Evolutionary conservation across 2,888 invertebrate species (phyloP), one percentile per base, ranked within the genome.

Genomic region (Eilema griseolum): DNA sequence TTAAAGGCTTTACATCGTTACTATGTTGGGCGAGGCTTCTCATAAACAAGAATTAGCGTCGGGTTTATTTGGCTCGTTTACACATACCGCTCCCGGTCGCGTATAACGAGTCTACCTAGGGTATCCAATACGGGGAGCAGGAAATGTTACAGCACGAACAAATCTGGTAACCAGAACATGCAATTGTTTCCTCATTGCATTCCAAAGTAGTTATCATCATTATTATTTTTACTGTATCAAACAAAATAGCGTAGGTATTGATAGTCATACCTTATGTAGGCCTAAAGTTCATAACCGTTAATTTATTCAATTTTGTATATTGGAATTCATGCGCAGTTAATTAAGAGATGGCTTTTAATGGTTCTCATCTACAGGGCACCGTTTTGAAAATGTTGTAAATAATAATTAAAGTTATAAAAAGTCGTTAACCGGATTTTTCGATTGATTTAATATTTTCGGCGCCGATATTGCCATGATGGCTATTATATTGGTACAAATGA

Each of bases 31-130:
- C 88, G 85, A 90, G 89, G 88, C 86, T 87, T 77, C 88, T 92
- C 93, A 93, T 95, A 95, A 95, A 95, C 91, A 91, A 93, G 95
- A 93, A 94, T 95, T 94, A 95, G 92, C 91, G 92, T 92, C 93
- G 89, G 87, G 90, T 89, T 88, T 86, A 90, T 88, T 91, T 88
- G 88, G 89, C 90, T 93, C 93, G 94, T 94, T 94, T 94, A 94
- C 95, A 94, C 93, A 93, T 92, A 92, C 93, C 92, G 91, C 91
- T 90, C 90, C 90, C 86, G 90, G 88, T 88, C 83, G 88, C 88
- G 83, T 89, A 88, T 93, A 94, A 94, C 93, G 91, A 94, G 91
- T 86, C 78, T 74, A 70, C 74, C 68, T 65, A 80, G 85, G 79
- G 86, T 89, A 90, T 87, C 93, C 89, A 89, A 91, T 91, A 92